Evolutionary conservation across 2,888 invertebrate species (phyloP), one percentile per base, ranked within the genome.

Genomic region (Athalia circularis): DNA sequence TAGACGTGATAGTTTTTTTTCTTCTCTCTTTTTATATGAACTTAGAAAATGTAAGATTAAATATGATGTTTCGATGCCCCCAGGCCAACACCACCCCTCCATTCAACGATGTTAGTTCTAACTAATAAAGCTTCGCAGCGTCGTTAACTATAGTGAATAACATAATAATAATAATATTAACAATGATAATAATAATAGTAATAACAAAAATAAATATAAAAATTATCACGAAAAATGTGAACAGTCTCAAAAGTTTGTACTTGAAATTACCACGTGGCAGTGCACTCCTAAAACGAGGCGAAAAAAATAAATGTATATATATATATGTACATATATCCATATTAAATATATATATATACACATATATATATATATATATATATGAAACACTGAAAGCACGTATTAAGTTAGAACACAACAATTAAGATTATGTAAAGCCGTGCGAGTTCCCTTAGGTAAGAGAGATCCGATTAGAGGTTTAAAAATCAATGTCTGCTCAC

Each of bases 51-150:
- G 29, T 29, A 29, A 29, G 29, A 29, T 29, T 29, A 29, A 29
- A 29, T 61, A n/a, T 5, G 65, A 43, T 9, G 7, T 9, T 29
- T 29, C 75, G 64, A 75, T 78, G 78, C 43, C 65, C 70, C 52
- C 13, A 43, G 67, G 13, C 54, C 45, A 59, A 13, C 29, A 74
- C 74, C 78, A 78, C 68, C 74, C 74, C 74, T 77, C 72, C 64
- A 86, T 85, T 86, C 82, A 82, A 85, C 87, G 81, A 83, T 87
- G 87, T 88, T 88, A 88, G 88, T 88, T 85, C 83, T 86, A 85
- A 85, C 87, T 87, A 87, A 83, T 85, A 83, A 88, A 87, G 87
- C 87, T 82, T 85, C 82, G 83, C 85, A 86, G 87, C 87, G 81
- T 84, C 80, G 82, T 86, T 86, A 86, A 87, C 83, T 81, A 81